A percentile compares a stretch with the other conserved stretches of the same genome.
phyloP scores from a whole-genome alignment of 2,888 invertebrate genomes.

The Ctena decussata region DNA sequence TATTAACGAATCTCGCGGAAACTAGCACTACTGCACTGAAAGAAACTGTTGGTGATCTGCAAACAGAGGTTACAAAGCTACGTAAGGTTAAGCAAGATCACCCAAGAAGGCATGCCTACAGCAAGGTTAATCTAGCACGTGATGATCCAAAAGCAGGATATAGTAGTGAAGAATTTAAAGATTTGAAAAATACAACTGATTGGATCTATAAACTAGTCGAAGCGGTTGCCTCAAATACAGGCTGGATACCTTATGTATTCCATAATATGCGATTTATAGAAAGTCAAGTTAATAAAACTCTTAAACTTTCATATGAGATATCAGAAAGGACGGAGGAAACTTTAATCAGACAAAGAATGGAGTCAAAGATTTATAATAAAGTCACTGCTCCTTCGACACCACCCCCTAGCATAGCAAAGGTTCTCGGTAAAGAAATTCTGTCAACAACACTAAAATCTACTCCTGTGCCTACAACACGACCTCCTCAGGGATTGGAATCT shows the following conservation, averaged over 20 bases:
- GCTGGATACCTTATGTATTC: constrained; percentile 81
- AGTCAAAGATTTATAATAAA: neutral
- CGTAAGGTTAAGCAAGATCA: constrained; percentile 53
- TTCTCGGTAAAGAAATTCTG: neutral
- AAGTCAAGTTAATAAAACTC: constrained; percentile 73
- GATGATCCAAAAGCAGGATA: constrained; percentile 51
- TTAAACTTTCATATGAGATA: constrained; percentile 35
- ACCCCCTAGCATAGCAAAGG: neutral
- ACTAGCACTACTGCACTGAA: constrained; percentile 73
- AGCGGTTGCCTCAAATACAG: constrained; percentile 77
- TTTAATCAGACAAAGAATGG: neutral
- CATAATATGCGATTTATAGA: constrained; percentile 76
- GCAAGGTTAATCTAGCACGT: constrained; percentile 24
- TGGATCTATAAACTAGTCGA: constrained; percentile 74
- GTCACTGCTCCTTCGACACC: neutral
- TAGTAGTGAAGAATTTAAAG: constrained; percentile 49
- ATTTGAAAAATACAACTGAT: constrained; percentile 73
- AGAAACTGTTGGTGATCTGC: constrained; percentile 64
- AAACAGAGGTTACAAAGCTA: constrained; percentile 70
- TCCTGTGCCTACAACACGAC: neutral
- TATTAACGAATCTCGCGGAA: constrained; percentile 75
- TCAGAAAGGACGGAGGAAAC: constrained; percentile 1
- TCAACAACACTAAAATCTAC: neutral
- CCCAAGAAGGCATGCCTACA: neutral
- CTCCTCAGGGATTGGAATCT: too few relatives aligned